These are phyloP conservation scores for Callyntrura guangdongensis DNA, from an alignment of 2,888 invertebrate species.

Conservation along the genomic window DNA sequence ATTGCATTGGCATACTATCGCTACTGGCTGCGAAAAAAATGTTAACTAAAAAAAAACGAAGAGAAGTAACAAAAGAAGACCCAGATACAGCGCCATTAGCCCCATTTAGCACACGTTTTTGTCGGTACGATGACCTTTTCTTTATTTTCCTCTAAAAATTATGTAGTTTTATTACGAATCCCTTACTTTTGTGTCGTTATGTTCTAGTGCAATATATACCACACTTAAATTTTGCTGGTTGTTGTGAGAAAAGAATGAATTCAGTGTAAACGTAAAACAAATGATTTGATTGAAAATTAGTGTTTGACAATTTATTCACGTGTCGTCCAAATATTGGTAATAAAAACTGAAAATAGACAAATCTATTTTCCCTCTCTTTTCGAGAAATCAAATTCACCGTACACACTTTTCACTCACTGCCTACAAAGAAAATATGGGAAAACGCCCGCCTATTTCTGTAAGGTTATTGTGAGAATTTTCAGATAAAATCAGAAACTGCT, in stretches of 20 bases:
- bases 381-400: constrained; percentile 2
- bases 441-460: too few species aligned
- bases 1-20: constrained; percentile 20
- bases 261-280: background rate
- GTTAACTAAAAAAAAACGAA: constrained; percentile 86
- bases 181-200: background rate
- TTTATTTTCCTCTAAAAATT: background rate
- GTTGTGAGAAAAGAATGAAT: background rate
- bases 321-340: background rate
- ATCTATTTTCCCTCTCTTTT: background rate
- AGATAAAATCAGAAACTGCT: too few species aligned
- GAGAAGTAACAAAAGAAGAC: constrained; percentile 87
- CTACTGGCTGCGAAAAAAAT: background rate
- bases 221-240: background rate
- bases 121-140: constrained; percentile 53
- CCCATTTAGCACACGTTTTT: constrained; percentile 80
- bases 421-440: background rate
- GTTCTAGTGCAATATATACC: background rate
- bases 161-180: background rate
- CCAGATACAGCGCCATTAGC: constrained; percentile 87
- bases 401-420: background rate
- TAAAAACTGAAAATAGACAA: constrained; percentile 9
- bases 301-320: background rate
- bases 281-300: background rate
- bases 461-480: too few species aligned